Conservation (phyloP, 2,888 invertebrate genomes). For the Tenodera sinensis region DNA sequence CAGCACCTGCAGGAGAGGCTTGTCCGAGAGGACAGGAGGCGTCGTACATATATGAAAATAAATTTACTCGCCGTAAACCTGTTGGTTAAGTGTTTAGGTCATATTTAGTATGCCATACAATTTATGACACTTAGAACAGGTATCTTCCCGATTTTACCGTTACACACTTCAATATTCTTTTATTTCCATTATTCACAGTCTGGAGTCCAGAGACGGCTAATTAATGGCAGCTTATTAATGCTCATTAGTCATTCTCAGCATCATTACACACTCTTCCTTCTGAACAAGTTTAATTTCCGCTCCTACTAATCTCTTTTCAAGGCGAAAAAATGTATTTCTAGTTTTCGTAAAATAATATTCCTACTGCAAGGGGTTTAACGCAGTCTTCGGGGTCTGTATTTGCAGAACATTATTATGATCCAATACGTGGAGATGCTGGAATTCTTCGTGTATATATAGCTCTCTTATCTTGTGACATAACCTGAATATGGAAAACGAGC, state of each 20-base stretch:
- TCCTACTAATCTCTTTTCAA: background rate
- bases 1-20: no score
- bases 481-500: no score
- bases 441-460: no score
- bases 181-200: background rate
- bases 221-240: background rate
- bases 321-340: no score
- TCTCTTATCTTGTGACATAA: no score
- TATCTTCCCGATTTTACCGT: background rate
- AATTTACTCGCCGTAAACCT: background rate
- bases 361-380: no score
- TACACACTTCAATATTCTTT: background rate
- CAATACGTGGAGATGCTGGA: no score
- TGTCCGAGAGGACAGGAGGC: background rate
- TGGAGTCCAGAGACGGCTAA: background rate
- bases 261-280: background rate
- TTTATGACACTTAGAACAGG: background rate
- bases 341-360: no score
- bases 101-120: background rate
- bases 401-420: no score
- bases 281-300: background rate
- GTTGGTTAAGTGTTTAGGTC: background rate
- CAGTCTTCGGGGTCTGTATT: no score
- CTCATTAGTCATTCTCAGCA: background rate
- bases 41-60: no score